A percentile compares a stretch with the other conserved stretches of the same genome.
These are phyloP conservation scores for Pollachius pollachius DNA, from an alignment of 2,113 vertebrate genomes.

Conservation along the genomic window DNA sequence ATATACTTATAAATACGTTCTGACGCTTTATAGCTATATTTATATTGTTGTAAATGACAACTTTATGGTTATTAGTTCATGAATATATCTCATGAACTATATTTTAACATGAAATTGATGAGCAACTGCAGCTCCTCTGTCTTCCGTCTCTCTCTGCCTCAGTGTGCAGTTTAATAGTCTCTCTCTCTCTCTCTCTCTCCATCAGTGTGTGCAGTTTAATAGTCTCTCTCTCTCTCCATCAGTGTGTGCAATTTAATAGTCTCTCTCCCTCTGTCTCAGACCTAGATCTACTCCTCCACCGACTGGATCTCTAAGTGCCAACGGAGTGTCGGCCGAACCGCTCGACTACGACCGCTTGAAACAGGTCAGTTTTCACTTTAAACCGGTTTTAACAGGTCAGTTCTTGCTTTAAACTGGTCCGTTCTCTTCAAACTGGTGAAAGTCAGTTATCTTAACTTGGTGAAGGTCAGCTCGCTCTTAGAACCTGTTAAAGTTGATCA, in stretches of 20 bases:
- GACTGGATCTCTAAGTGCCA: slow-evolving; percentile 90
- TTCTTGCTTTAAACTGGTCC: neutral
- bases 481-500: neutral
- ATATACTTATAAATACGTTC: neutral
- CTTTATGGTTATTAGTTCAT: neutral
- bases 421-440: neutral
- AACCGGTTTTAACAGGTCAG: neutral
- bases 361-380: slow-evolving; percentile 76
- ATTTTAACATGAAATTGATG: slow-evolving; percentile 32
- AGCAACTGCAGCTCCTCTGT: neutral
- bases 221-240: slow-evolving; percentile 2
- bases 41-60: neutral
- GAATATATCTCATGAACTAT: neutral
- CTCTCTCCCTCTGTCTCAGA: slow-evolving; percentile 64
- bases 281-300: slow-evolving; percentile 89
- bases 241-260: slow-evolving; percentile 80
- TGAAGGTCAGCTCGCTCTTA: slow-evolving; percentile 42
- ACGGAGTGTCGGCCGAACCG: slow-evolving; percentile 90
- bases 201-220: neutral
- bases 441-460: slow-evolving; percentile 80
- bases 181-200: neutral
- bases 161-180: slow-evolving; percentile 72
- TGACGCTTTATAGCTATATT: neutral
- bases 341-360: slow-evolving; percentile 97
- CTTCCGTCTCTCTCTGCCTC: neutral